Conservation (phyloP, 92 coral and sea anemone species). For the Bergia puertoricense region DNA sequence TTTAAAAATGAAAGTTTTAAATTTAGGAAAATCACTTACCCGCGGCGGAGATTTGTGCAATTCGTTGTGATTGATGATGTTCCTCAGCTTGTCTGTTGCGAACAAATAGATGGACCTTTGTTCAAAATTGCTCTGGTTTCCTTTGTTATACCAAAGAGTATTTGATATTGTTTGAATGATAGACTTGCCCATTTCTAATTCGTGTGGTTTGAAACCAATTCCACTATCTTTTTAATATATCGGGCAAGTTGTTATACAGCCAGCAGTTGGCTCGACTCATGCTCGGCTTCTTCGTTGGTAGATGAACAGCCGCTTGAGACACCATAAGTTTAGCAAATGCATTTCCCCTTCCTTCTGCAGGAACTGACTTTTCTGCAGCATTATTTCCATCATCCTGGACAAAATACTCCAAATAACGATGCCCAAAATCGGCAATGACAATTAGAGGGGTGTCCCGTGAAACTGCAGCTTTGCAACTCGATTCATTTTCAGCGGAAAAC, state of each 20-base stretch:
- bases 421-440: conserved; percentile 6
- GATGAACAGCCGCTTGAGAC: not conserved
- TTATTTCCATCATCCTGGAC: conserved; percentile 2
- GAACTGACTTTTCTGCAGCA: not conserved
- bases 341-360: not conserved
- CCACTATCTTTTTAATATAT: conserved; percentile 1
- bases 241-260: conserved; percentile 4
- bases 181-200: conserved; percentile 23
- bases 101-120: conserved; percentile 1
- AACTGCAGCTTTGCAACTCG: not conserved
- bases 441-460: conserved; percentile 4
- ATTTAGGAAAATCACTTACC: not conserved
- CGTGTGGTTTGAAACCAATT: not conserved
- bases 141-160: conserved; percentile 10
- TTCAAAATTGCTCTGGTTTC: conserved; percentile 12
- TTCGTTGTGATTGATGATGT: conserved; percentile 4
- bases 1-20: too few species aligned
- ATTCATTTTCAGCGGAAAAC: conserved; percentile 4
- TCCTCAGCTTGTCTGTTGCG: conserved; percentile 13
- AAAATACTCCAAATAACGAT: not conserved
- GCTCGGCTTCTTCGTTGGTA: not conserved
- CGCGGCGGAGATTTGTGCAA: conserved; percentile 4
- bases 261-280: not conserved
- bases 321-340: not conserved
- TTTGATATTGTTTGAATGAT: conserved; percentile 19